Percentiles rank a stretch among this genome's conserved stretches.
Evolutionary conservation across 1,140 invertebrate species (phyloP).

Genomic region (Pemphigus obesinymphae): DNA sequence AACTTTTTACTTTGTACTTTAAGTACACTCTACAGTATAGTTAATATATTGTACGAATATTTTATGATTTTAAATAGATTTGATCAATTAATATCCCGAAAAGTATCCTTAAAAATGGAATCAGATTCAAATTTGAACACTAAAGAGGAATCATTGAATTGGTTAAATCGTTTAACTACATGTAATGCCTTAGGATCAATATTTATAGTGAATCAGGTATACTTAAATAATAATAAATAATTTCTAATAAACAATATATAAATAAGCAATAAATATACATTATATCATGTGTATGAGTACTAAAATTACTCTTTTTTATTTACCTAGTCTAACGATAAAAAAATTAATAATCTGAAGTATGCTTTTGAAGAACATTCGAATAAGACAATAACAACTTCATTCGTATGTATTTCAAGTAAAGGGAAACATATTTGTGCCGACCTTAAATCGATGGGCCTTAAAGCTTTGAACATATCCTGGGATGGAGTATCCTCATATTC

Average conservation of each 20-base stretch:
- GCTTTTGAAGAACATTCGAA: neutral
- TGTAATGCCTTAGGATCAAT: neutral
- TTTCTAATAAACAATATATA: too few relatives aligned
- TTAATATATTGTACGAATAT: too few relatives aligned
- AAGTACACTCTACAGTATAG: too few relatives aligned
- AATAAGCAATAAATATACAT: too few relatives aligned
- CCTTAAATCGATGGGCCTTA: neutral
- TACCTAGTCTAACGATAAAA: neutral
- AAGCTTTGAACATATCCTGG: constrained; percentile 2
- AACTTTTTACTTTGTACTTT: too few relatives aligned
- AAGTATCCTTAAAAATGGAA: neutral
- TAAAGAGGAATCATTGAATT: neutral
- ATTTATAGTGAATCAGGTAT: constrained; percentile 15
- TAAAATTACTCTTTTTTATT: too few relatives aligned
- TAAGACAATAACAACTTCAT: neutral
- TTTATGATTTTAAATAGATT: neutral
- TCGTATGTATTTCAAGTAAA: constrained; percentile 11
- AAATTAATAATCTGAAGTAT: constrained; percentile 1
- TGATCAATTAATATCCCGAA: neutral
- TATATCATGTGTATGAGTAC: too few relatives aligned
- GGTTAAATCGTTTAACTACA: neutral
- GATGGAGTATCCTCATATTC: neutral
- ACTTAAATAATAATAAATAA: too few relatives aligned
- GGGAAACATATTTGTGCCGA: neutral
- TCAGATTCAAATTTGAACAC: neutral